These are phyloP conservation scores for Drosophila fulvimacula DNA, from an alignment of 2,888 invertebrate genomes.

Conservation along the genomic window DNA sequence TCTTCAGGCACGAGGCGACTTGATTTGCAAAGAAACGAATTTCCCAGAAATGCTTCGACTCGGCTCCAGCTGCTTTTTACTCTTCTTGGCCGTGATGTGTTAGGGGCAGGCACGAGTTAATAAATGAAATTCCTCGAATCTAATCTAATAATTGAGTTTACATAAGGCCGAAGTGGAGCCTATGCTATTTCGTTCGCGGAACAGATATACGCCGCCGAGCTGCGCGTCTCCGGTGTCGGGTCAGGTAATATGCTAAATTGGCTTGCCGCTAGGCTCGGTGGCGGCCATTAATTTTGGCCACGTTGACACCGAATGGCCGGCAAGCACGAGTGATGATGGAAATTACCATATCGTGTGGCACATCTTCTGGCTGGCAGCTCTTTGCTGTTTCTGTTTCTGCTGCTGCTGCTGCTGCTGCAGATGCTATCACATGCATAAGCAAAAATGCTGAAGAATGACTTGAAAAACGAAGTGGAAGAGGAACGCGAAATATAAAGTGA, in stretches of 20 bases:
- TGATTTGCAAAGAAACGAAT: not conserved
- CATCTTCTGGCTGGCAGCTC: slow-evolving; percentile 29
- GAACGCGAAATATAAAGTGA: slow-evolving; percentile 16
- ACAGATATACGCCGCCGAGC: slow-evolving; percentile 7
- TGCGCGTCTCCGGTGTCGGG: slow-evolving; percentile 15
- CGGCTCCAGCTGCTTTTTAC: not conserved
- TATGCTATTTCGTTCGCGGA: not conserved
- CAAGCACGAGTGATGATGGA: slow-evolving; percentile 60
- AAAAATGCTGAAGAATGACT: slow-evolving; percentile 34
- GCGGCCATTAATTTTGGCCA: slow-evolving; percentile 37
- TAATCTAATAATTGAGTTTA: slow-evolving; percentile 34
- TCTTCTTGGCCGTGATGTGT: not conserved
- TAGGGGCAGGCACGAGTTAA: not conserved
- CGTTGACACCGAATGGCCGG: slow-evolving; percentile 38
- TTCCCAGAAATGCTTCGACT: not conserved
- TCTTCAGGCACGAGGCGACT: not conserved
- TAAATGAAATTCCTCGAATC: slow-evolving; percentile 7
- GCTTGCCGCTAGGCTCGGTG: slow-evolving; percentile 23
- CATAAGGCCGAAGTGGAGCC: not conserved
- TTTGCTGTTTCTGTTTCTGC: slow-evolving; percentile 1
- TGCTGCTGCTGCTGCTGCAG: slow-evolving; percentile 17
- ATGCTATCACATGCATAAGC: slow-evolving; percentile 48
- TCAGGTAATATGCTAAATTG: slow-evolving; percentile 29
- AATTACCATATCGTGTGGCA: slow-evolving; percentile 57
- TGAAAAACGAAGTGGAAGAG: slow-evolving; percentile 16